These are phyloP conservation scores for Prostheceraeus crozeri DNA, from an alignment of 2,888 invertebrate genomes.

Conservation along the genomic window DNA sequence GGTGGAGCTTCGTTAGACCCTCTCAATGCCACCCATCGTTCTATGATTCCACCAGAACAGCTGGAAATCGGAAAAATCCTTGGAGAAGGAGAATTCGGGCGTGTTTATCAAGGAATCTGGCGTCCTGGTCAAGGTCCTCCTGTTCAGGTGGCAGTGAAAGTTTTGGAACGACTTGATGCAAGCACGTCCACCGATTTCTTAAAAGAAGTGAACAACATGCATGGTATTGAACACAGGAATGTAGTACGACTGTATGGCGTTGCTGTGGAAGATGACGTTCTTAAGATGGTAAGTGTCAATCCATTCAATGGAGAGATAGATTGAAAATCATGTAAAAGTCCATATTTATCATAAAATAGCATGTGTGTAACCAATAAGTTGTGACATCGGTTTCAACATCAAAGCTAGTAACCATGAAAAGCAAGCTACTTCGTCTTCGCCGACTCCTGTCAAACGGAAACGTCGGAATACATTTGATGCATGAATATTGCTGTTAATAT, in stretches of 20 bases:
- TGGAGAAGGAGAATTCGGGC: slow-evolving; percentile 93
- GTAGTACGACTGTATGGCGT: slow-evolving; percentile 95
- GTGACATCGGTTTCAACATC: too few species aligned
- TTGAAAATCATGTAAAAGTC: too few species aligned
- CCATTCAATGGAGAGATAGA: not conserved
- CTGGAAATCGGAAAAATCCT: slow-evolving; percentile 86
- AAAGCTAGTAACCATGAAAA: too few species aligned
- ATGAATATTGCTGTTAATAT: too few species aligned
- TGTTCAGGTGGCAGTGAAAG: slow-evolving; percentile 93
- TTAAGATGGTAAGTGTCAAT: slow-evolving; percentile 62
- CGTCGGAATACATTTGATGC: too few species aligned
- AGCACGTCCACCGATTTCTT: slow-evolving; percentile 93
- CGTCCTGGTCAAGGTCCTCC: slow-evolving; percentile 58
- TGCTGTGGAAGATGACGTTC: slow-evolving; percentile 78
- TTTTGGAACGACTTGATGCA: slow-evolving; percentile 80
- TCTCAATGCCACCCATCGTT: slow-evolving; percentile 48
- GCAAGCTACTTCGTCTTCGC: too few species aligned
- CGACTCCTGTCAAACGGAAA: too few species aligned
- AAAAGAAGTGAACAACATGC: slow-evolving; percentile 97
- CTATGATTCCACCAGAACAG: slow-evolving; percentile 79
- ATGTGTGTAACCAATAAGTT: too few species aligned
- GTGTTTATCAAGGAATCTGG: slow-evolving; percentile 95
- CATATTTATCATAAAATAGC: too few species aligned
- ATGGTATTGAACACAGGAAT: slow-evolving; percentile 88
- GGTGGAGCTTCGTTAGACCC: slow-evolving; percentile 42